Percentiles rank a stretch among this genome's conserved stretches.
Evolutionary conservation across 2,888 invertebrate genomes (phyloP).

Genomic region (Drosophila paucipuncta): DNA sequence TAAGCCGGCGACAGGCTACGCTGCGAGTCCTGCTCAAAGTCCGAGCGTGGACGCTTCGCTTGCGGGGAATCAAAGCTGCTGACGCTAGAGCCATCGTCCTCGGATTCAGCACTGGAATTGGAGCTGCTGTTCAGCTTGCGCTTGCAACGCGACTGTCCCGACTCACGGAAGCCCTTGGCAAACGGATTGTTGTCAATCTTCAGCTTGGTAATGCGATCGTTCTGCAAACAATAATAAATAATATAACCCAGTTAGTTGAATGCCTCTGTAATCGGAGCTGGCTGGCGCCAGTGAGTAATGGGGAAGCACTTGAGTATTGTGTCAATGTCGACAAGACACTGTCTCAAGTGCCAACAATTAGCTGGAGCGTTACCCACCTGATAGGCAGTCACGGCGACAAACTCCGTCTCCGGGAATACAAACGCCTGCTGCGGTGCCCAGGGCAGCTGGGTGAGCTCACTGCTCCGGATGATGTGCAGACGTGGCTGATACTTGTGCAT

Average conservation of each 20-base stretch:
- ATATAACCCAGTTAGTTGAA: constrained; percentile 29
- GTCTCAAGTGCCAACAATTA: constrained; percentile 61
- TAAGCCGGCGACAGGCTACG: constrained; percentile 66
- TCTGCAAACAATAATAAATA: constrained; percentile 86
- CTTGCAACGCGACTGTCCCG: constrained; percentile 91
- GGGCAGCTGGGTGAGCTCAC: constrained; percentile 89
- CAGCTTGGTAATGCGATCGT: constrained; percentile 94
- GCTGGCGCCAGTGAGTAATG: constrained; percentile 56
- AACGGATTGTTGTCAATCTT: constrained; percentile 97
- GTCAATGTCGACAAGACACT: constrained; percentile 27
- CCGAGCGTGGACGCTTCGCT: constrained; percentile 80
- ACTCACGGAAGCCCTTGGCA: constrained; percentile 96
- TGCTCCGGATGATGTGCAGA: constrained; percentile 93
- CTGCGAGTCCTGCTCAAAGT: constrained; percentile 81
- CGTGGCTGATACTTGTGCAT: constrained; percentile 99
- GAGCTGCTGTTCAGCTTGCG: constrained; percentile 87
- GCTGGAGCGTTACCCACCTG: constrained; percentile 88
- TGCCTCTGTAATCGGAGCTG: constrained; percentile 53
- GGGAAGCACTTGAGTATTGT: constrained; percentile 59
- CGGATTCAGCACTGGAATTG: constrained; percentile 64
- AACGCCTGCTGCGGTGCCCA: constrained; percentile 90
- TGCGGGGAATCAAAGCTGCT: constrained; percentile 75
- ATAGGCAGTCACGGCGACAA: constrained; percentile 98
- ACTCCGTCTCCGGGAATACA: constrained; percentile 93
- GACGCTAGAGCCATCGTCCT: constrained; percentile 81